These are phyloP conservation scores for Butorides virescens DNA, from an alignment of 2,113 vertebrate genomes.

Conservation along the genomic window DNA sequence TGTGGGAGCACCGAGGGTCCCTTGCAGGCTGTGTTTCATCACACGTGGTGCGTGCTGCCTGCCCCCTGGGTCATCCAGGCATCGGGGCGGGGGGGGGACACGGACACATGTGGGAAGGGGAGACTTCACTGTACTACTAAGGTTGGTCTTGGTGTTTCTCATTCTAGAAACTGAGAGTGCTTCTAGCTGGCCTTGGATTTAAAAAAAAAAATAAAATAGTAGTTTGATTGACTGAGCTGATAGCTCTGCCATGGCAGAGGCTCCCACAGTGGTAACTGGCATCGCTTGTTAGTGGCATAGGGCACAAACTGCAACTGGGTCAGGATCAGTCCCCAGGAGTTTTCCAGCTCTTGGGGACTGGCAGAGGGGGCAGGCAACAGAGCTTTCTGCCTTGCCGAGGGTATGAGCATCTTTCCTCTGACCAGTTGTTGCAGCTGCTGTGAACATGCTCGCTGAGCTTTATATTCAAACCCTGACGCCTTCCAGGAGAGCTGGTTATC, in stretches of 20 bases:
- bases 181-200: background rate
- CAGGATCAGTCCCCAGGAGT: background rate
- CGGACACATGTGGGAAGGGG: fast-evolving
- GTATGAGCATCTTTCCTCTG: background rate
- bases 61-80: background rate
- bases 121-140: background rate
- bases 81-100: too few relatives aligned
- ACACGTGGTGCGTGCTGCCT: background rate
- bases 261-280: background rate
- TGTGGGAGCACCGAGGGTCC: background rate
- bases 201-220: background rate
- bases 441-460: background rate
- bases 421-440: background rate
- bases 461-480: background rate
- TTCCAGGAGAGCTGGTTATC: background rate
- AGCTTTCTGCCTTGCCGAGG: background rate
- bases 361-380: background rate
- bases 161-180: background rate
- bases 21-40: fast-evolving
- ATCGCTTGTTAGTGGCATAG: background rate
- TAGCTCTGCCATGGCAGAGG: background rate
- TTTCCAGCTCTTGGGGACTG: background rate
- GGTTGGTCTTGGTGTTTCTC: background rate
- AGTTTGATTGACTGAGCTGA: background rate
- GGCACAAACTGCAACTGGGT: background rate